Evolutionary conservation across 2,888 invertebrate species (phyloP).

Genomic region (Sesia apiformis): DNA sequence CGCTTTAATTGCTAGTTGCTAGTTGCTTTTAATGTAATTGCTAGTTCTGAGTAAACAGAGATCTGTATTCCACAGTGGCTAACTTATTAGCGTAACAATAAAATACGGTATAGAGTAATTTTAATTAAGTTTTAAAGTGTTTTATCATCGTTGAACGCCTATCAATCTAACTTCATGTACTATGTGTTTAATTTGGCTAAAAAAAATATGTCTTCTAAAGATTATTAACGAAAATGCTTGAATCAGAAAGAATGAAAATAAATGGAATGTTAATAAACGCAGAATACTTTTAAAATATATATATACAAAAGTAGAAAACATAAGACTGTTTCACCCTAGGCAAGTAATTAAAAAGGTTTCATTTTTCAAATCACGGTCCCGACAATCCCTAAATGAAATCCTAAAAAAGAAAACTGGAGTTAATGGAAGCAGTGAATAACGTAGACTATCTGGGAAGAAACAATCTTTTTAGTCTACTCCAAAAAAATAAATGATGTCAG

Average conservation of each 20-base stretch:
- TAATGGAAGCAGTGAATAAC: background rate
- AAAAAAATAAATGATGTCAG: background rate
- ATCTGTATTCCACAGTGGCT: no score
- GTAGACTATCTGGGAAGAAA: background rate
- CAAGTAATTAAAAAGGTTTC: conserved; percentile 1
- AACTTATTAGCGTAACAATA: no score
- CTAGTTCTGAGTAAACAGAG: background rate
- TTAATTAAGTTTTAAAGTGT: no score
- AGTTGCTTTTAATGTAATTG: no score
- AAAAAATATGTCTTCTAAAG: no score
- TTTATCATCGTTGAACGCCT: no score
- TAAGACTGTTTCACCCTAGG: background rate
- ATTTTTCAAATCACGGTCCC: conserved; percentile 2
- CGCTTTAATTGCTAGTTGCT: background rate
- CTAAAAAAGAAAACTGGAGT: background rate
- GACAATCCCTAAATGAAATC: conserved; percentile 4
- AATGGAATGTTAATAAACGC: no score
- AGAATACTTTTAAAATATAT: background rate
- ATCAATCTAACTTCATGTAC: no score
- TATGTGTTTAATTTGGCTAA: no score
- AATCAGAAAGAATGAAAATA: no score
- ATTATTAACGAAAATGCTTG: no score
- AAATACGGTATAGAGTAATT: no score
- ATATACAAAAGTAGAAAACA: background rate
- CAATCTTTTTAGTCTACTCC: background rate